A percentile compares a stretch with the other conserved stretches of the same genome.
phyloP scores from a whole-genome alignment of 2,797 vertebrate genomes.

The Peromyscus eremicus region DNA sequence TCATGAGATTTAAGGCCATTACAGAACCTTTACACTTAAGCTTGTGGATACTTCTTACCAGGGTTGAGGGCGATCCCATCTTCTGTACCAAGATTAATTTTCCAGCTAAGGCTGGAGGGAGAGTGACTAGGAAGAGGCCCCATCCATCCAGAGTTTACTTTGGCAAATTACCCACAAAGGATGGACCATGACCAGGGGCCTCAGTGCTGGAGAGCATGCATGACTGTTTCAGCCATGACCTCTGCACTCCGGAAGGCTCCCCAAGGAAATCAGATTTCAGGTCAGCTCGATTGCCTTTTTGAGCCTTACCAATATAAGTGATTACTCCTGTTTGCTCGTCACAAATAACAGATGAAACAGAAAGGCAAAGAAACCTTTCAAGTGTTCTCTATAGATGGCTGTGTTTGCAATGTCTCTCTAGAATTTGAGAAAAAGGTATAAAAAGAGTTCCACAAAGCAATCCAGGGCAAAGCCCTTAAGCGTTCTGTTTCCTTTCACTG shows the following conservation, averaged over 20 bases:
- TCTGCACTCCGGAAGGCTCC: slow-evolving; percentile 62
- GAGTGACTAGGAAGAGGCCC: not conserved
- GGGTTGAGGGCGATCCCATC: accelerated
- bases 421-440: not conserved
- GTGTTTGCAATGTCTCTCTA: not conserved
- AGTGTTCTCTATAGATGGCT: not conserved
- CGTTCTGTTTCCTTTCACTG: too few relatives aligned
- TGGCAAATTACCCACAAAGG: slow-evolving; percentile 58
- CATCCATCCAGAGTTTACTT: slow-evolving; percentile 69
- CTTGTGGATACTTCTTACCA: not conserved
- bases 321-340: slow-evolving; percentile 57
- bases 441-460: not conserved
- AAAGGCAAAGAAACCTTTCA: not conserved
- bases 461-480: accelerated
- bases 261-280: slow-evolving; percentile 26
- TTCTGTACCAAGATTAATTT: not conserved
- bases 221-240: slow-evolving; percentile 70
- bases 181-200: slow-evolving; percentile 56
- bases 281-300: slow-evolving; percentile 65
- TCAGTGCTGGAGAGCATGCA: not conserved
- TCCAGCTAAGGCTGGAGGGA: not conserved
- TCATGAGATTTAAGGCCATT: not conserved
- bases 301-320: slow-evolving; percentile 54
- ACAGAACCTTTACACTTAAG: not conserved
- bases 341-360: slow-evolving; percentile 45